A percentile compares a stretch with the other conserved stretches of the same genome.
Conservation (phyloP, 2,888 invertebrate genomes). For the Rhaphigaster nebulosa region DNA sequence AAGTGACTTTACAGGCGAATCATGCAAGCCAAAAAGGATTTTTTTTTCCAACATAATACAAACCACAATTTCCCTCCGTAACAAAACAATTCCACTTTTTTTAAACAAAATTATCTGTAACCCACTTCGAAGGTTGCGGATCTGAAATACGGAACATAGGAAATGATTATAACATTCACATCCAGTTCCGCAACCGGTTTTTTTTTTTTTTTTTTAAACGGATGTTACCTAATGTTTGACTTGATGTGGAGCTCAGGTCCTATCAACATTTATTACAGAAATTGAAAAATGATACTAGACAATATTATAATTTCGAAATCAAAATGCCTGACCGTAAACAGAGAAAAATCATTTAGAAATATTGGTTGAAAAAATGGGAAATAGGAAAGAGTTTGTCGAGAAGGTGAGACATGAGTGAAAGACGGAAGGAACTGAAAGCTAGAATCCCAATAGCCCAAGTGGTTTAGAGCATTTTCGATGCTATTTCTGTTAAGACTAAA, state of each 20-base stretch:
- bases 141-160: background rate
- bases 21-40: background rate
- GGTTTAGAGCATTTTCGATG: too few relatives aligned
- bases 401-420: background rate
- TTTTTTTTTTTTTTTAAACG: background rate
- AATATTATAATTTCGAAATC: background rate
- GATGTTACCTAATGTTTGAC: background rate
- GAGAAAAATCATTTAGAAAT: too few relatives aligned
- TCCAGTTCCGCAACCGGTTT: background rate
- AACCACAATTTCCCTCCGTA: background rate
- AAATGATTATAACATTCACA: background rate
- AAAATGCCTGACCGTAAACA: background rate
- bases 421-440: too few relatives aligned
- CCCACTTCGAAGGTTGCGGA: background rate
- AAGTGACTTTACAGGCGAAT: background rate
- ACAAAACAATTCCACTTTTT: background rate
- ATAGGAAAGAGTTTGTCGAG: background rate
- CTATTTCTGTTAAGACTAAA: too few relatives aligned
- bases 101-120: background rate
- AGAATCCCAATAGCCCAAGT: too few relatives aligned
- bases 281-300: background rate
- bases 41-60: background rate
- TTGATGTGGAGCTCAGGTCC: background rate
- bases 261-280: background rate
- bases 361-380: too few relatives aligned